A percentile compares a stretch with the other conserved stretches of the same genome.
These are phyloP conservation scores for Bradysia coprophila DNA, from an alignment of 1,140 invertebrate genomes.

Conservation along the genomic window DNA sequence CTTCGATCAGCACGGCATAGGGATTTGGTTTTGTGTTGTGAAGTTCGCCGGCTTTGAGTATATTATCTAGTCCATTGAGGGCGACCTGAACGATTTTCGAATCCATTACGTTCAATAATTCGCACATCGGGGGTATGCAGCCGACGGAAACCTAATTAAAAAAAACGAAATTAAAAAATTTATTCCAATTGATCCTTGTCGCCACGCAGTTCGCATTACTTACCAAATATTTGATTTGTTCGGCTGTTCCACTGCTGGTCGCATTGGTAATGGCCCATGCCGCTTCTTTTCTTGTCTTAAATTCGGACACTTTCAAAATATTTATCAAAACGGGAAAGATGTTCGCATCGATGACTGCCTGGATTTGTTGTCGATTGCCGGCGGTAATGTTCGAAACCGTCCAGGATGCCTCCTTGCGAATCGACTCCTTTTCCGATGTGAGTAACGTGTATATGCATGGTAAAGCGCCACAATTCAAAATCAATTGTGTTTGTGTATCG, in stretches of 20 bases:
- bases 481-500: conserved; percentile 90
- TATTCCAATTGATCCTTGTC: too few species aligned
- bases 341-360: conserved; percentile 90
- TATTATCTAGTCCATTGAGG: conserved; percentile 91
- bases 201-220: neutral
- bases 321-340: conserved; percentile 87
- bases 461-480: conserved; percentile 79
- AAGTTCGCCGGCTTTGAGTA: conserved; percentile 79
- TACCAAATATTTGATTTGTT: conserved; percentile 64
- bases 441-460: conserved; percentile 70
- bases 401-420: conserved; percentile 96
- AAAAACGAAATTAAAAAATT: conserved; percentile 4
- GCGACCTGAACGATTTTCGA: conserved; percentile 95
- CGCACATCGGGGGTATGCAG: conserved; percentile 88
- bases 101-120: conserved; percentile 85
- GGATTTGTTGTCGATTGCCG: conserved; percentile 83
- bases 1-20: conserved; percentile 83
- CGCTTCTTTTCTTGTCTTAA: conserved; percentile 93
- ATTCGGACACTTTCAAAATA: conserved; percentile 80
- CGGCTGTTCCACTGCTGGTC: conserved; percentile 83
- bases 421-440: conserved; percentile 58
- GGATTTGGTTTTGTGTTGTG: conserved; percentile 60
- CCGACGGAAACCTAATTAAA: conserved; percentile 28
- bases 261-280: conserved; percentile 98
- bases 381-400: conserved; percentile 97